phyloP scores from a whole-genome alignment of 1,140 invertebrate species.

The Riptortus pedestris region DNA sequence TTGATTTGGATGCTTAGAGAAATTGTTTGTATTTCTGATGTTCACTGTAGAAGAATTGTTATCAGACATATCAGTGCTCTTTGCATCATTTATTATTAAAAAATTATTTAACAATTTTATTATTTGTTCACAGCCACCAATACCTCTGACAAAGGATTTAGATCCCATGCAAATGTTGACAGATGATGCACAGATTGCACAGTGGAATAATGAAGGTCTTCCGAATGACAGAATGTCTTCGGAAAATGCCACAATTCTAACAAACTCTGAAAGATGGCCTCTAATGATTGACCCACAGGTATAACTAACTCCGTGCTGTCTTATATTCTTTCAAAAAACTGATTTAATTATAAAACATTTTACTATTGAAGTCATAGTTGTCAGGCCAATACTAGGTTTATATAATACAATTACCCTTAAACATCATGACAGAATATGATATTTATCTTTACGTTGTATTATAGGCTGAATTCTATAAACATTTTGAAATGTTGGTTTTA shows the following conservation, averaged over 20 bases:
- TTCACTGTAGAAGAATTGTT: too few relatives aligned
- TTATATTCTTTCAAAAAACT: background rate
- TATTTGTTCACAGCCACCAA: conserved; percentile 47
- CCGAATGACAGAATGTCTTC: conserved; percentile 86
- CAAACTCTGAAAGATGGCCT: conserved; percentile 82
- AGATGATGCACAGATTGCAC: conserved; percentile 81
- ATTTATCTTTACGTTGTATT: too few relatives aligned
- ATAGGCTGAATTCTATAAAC: too few relatives aligned
- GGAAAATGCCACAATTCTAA: conserved; percentile 87
- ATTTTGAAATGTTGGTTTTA: too few relatives aligned
- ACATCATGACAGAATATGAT: too few relatives aligned
- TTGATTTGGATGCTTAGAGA: background rate
- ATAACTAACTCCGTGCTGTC: too few relatives aligned
- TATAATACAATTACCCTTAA: too few relatives aligned
- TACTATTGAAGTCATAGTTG: background rate
- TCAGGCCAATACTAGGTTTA: too few relatives aligned
- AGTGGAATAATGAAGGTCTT: conserved; percentile 90
- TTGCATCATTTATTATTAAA: too few relatives aligned
- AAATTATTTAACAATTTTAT: too few relatives aligned
- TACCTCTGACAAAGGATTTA: conserved; percentile 64
- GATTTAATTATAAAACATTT: conserved; percentile 6
- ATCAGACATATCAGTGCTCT: too few relatives aligned
- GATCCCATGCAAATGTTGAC: conserved; percentile 75
- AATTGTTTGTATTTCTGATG: background rate
- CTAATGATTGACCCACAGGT: conserved; percentile 88